Percentiles rank a stretch among this genome's conserved stretches.
Evolutionary conservation across 2,113 vertebrate genomes (phyloP).

Genomic region (Rafetus swinhoei): DNA sequence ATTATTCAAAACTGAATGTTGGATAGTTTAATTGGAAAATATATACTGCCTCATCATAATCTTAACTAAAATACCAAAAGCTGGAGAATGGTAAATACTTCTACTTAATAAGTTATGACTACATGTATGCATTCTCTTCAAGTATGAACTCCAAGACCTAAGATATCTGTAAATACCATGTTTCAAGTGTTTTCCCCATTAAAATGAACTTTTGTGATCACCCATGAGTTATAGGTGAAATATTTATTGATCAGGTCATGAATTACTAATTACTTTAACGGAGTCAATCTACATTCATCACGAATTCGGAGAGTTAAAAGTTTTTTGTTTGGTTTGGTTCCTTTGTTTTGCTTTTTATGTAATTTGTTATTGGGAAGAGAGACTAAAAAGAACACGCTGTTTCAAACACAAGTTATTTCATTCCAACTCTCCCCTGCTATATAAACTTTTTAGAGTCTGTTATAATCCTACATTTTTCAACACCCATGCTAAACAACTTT

Average conservation of each 20-base stretch:
- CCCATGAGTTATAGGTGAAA: not conserved
- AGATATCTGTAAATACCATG: accelerated
- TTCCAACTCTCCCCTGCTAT: not conserved
- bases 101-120: not conserved
- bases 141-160: not conserved
- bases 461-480: not conserved
- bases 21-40: not conserved
- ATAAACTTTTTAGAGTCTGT: not conserved
- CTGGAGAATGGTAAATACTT: not conserved
- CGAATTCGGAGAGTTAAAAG: not conserved
- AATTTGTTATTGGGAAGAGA: not conserved
- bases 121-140: not conserved
- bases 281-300: not conserved
- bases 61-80: not conserved
- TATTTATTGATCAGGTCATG: not conserved
- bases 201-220: not conserved
- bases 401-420: not conserved
- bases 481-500: not conserved
- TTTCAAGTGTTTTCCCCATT: not conserved
- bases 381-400: not conserved
- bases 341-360: not conserved
- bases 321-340: not conserved
- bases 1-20: not conserved
- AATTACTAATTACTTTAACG: not conserved
- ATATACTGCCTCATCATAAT: not conserved